Evolutionary conservation across 1,140 invertebrate species (phyloP).

Genomic region (Drosophila auraria): DNA sequence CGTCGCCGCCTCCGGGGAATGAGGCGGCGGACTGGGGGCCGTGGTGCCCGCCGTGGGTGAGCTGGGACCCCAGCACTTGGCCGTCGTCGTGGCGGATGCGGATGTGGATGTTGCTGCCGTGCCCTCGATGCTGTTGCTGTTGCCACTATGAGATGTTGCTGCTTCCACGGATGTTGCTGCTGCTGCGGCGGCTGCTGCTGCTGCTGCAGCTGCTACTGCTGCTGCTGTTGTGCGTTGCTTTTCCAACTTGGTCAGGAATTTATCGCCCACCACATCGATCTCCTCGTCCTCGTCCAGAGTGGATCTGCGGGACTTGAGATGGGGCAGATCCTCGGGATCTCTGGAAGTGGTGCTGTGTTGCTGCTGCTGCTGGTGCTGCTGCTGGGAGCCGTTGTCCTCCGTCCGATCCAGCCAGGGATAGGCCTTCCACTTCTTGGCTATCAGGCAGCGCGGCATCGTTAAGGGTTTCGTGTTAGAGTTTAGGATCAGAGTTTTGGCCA

Average conservation of each 20-base stretch:
- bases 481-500: slow-evolving; percentile 31
- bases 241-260: slow-evolving; percentile 68
- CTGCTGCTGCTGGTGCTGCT: slow-evolving; percentile 26
- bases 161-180: slow-evolving; percentile 66
- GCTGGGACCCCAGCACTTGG: slow-evolving; percentile 89
- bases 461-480: slow-evolving; percentile 8
- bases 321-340: slow-evolving; percentile 51
- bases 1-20: slow-evolving; percentile 86
- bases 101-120: slow-evolving; percentile 61
- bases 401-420: slow-evolving; percentile 91
- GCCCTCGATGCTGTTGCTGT: slow-evolving; percentile 59
- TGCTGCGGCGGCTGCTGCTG: slow-evolving; percentile 54
- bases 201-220: slow-evolving; percentile 58
- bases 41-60: slow-evolving; percentile 90
- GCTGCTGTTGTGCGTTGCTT: slow-evolving; percentile 86
- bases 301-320: slow-evolving; percentile 78
- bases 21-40: slow-evolving; percentile 90
- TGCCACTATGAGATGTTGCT: slow-evolving; percentile 69
- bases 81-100: slow-evolving; percentile 72
- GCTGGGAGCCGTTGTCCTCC: slow-evolving; percentile 85
- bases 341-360: slow-evolving; percentile 52
- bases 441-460: slow-evolving; percentile 93
- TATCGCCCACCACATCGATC: slow-evolving; percentile 92
- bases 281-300: slow-evolving; percentile 90
- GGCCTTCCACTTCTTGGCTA: slow-evolving; percentile 96